phyloP scores from a whole-genome alignment of 2,888 invertebrate genomes.

The Temnothorax ravouxi region DNA sequence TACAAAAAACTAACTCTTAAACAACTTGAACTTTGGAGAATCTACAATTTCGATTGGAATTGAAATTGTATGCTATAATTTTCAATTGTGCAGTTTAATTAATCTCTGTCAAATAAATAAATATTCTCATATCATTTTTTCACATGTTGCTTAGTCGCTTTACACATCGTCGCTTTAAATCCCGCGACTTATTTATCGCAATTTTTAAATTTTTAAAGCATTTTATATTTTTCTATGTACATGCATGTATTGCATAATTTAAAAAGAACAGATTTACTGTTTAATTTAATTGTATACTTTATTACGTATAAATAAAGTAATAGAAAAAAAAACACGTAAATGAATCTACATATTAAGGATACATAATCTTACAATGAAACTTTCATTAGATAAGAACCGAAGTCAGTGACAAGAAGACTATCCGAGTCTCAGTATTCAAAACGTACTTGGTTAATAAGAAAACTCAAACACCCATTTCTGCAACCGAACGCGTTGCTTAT shows the following conservation, averaged over 20 bases:
- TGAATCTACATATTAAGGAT: neutral
- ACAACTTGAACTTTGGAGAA: neutral
- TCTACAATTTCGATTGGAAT: neutral
- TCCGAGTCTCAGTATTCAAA: neutral
- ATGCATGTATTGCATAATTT: neutral
- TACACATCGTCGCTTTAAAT: neutral
- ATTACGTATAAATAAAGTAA: conserved; percentile 25
- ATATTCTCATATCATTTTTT: neutral
- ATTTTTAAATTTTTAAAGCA: neutral
- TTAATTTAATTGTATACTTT: conserved; percentile 33
- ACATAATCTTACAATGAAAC: neutral
- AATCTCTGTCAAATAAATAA: conserved; percentile 1
- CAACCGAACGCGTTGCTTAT: neutral
- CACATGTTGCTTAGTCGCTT: neutral
- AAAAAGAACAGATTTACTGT: conserved; percentile 9
- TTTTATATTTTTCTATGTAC: conserved; percentile 48
- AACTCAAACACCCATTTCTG: neutral
- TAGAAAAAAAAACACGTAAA: neutral
- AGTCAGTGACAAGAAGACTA: neutral
- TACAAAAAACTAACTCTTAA: neutral
- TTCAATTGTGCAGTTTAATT: neutral
- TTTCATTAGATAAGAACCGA: neutral
- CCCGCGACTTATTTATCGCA: neutral
- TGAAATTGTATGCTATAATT: neutral
- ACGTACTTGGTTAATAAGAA: conserved; percentile 16